These are phyloP conservation scores for Setipinna tenuifilis DNA, from an alignment of 2,797 vertebrate genomes.

Conservation along the genomic window DNA sequence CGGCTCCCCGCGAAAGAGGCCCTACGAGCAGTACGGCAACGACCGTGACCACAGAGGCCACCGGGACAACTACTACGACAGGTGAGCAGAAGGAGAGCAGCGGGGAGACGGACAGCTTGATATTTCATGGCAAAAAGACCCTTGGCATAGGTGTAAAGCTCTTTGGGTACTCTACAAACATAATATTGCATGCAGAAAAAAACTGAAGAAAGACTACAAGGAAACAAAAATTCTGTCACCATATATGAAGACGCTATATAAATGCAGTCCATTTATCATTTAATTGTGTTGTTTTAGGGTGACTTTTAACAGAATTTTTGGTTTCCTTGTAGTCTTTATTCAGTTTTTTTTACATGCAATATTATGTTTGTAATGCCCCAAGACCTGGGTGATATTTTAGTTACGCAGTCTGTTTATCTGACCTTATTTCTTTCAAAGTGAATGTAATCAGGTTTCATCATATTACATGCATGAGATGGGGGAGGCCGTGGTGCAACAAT, in stretches of 20 bases:
- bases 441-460: background rate
- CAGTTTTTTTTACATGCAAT: too few relatives aligned
- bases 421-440: background rate
- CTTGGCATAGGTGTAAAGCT: background rate
- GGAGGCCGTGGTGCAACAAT: background rate
- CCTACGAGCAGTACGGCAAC: conserved; percentile 91
- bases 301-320: background rate
- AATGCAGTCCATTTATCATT: too few relatives aligned
- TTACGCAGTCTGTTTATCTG: background rate
- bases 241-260: too few relatives aligned
- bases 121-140: background rate
- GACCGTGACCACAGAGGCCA: conserved; percentile 93
- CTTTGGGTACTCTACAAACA: too few relatives aligned
- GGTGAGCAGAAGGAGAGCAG: conserved; percentile 68
- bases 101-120: background rate
- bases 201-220: too few relatives aligned
- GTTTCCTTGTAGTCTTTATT: background rate
- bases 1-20: conserved; percentile 86
- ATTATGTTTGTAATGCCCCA: background rate
- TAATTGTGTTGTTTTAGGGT: background rate
- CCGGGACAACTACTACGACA: conserved; percentile 90
- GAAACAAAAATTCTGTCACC: too few relatives aligned
- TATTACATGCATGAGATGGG: background rate
- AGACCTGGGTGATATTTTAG: background rate
- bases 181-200: too few relatives aligned